Percentiles rank a stretch among this genome's conserved stretches.
Conservation (phyloP, 2,113 vertebrate species). For the Synodontis membranacea region DNA sequence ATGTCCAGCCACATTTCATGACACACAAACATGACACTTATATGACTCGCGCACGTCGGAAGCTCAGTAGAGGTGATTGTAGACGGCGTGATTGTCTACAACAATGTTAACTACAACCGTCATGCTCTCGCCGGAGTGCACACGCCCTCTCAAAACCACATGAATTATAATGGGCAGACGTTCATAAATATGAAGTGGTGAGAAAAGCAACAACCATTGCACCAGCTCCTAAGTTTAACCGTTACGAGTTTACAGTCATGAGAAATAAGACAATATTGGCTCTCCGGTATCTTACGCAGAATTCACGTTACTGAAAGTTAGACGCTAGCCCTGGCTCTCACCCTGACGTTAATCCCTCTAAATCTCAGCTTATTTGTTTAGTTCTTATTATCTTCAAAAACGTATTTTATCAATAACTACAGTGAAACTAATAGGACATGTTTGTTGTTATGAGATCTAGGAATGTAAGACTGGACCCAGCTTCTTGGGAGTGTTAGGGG, state of each 20-base stretch:
- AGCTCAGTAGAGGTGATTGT: conserved; percentile 7
- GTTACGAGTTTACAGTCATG: neutral
- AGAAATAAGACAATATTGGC: neutral
- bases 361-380: neutral
- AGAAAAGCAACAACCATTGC: neutral
- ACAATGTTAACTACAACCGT: conserved; percentile 17
- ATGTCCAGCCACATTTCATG: conserved; percentile 16
- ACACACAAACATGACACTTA: conserved; percentile 36
- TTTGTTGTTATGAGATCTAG: neutral
- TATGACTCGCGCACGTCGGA: conserved; percentile 5
- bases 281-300: neutral
- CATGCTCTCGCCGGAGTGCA: conserved; percentile 11
- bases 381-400: neutral
- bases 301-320: neutral
- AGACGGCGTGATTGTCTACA: conserved; percentile 29
- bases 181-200: neutral
- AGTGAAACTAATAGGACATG: neutral
- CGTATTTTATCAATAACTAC: neutral
- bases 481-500: neutral
- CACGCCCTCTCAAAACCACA: neutral
- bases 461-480: neutral
- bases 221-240: neutral
- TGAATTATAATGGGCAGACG: neutral
- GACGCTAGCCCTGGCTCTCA: neutral
- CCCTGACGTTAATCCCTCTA: neutral